Percentiles rank a stretch among this genome's conserved stretches.
Conservation (phyloP, 1,140 invertebrate genomes). For the Papilio helenus region DNA sequence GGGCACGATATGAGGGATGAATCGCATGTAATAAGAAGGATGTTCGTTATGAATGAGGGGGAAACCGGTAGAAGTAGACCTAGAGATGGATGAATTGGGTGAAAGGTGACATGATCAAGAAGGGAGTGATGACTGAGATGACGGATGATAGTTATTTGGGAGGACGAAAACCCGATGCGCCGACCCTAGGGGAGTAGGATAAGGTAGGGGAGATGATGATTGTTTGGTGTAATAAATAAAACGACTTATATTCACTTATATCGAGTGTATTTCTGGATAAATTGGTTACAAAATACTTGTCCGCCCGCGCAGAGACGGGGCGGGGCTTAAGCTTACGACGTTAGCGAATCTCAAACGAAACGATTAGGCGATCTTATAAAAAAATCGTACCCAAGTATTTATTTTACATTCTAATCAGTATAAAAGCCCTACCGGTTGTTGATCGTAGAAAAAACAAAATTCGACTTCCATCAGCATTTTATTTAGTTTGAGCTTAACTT, state of each 20-base stretch:
- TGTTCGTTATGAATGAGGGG: too few relatives aligned
- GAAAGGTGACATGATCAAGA: too few relatives aligned
- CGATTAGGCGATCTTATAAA: conserved; percentile 61
- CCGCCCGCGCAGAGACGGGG: conserved; percentile 55
- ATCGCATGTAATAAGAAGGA: too few relatives aligned
- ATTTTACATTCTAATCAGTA: conserved; percentile 74
- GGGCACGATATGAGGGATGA: too few relatives aligned
- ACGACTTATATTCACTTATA: conserved; percentile 77
- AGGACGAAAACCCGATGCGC: too few relatives aligned
- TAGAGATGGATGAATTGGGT: too few relatives aligned
- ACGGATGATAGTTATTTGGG: too few relatives aligned
- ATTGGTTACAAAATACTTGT: conserved; percentile 82
- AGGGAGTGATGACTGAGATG: too few relatives aligned
- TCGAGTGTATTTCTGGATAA: conserved; percentile 82
- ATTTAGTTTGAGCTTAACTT: conserved; percentile 81
- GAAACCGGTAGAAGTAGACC: too few relatives aligned
- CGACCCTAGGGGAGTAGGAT: too few relatives aligned
- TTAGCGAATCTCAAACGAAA: conserved; percentile 74
- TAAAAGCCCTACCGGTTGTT: conserved; percentile 69
- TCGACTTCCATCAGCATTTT: conserved; percentile 47
- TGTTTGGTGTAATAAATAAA: conserved; percentile 70
- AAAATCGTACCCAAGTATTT: conserved; percentile 63
- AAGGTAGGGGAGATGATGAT: too few relatives aligned
- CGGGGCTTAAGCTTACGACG: conserved; percentile 65
- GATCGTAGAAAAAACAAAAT: conserved; percentile 43